Evolutionary conservation across 2,113 vertebrate species (phyloP), one percentile per base, ranked within the genome.

Genomic region (Pitta sordida): DNA sequence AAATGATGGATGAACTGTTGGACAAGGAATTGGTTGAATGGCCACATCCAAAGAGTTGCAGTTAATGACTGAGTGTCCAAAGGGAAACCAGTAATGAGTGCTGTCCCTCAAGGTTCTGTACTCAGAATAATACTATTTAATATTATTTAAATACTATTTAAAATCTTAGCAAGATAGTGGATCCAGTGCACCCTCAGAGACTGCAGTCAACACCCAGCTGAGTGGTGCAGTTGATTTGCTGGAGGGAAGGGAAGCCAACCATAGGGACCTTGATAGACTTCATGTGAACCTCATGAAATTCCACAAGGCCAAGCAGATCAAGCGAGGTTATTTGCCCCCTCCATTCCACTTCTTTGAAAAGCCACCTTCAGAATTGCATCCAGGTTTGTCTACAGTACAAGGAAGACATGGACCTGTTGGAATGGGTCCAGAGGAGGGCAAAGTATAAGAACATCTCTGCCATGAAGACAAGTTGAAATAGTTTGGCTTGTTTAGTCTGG

Each of bases 291-390:
- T 68, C 63, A 52, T 39, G 41, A 43, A 41, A 21, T 15, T 81
- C 24, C 60, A 26, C 18, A 76, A n/a, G 10, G 12, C 14, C 7
- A 30, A 52, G 44, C 12, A 59, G 30, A 21, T 6, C n/a, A 3
- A n/a, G 6, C 5, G 9, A 82, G 2, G 9, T 27, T 32, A n/a
- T 58, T 62, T 11, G 56, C 1, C 3, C 13, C 14, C 3, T 76
- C 18, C 23, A 13, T n/a, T 52, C n/a, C 3, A 3, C 5, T 46
- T 43, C 32, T 7, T 5, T 43, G 49, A 58, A 15, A 63, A 8
- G 1, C 2, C 23, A 53, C 1, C 11, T 14, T 20, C 2, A 24
- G 15, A 48, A 4, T 12, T 41, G 16, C 6, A 11, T 32, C 6
- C 6, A 30, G 19, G 10, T 43, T 37, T 53, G 7, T 19, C 5